These are phyloP conservation scores for Rafetus swinhoei DNA, from an alignment of 2,113 vertebrate genomes.

Conservation along the genomic window DNA sequence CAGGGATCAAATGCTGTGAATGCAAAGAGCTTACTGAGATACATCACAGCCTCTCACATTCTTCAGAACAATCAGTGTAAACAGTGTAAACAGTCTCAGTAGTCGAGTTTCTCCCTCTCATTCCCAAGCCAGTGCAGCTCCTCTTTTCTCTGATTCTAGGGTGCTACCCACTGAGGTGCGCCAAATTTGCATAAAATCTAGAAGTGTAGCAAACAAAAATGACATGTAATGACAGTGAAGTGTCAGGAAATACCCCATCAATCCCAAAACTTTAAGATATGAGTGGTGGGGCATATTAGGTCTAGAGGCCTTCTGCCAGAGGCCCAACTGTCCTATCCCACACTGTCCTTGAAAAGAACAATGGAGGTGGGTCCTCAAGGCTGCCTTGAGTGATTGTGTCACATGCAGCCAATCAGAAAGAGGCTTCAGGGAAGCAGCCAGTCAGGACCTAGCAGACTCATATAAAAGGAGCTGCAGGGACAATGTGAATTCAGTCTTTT, in stretches of 20 bases:
- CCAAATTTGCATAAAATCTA: background rate
- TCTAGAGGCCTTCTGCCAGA: too few species aligned
- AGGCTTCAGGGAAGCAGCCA: background rate
- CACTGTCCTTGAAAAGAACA: background rate
- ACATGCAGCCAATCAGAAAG: background rate
- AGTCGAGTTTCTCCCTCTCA: background rate
- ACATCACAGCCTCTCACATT: background rate
- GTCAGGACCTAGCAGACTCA: background rate
- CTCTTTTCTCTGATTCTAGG: background rate
- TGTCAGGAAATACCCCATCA: background rate
- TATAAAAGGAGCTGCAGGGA: background rate
- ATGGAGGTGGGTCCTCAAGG: background rate
- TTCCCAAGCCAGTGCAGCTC: background rate
- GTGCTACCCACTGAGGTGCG: background rate
- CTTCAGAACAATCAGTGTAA: background rate
- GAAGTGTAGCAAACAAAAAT: background rate
- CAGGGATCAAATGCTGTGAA: background rate
- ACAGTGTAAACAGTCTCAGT: background rate
- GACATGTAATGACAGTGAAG: background rate
- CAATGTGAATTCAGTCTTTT: background rate
- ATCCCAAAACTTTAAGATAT: background rate
- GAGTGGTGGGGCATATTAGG: background rate
- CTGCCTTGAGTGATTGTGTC: background rate
- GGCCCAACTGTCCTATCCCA: too few species aligned
- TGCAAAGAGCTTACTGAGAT: background rate